phyloP scores from a whole-genome alignment of 2,797 vertebrate genomes.

The Pseudopleuronectes americanus region DNA sequence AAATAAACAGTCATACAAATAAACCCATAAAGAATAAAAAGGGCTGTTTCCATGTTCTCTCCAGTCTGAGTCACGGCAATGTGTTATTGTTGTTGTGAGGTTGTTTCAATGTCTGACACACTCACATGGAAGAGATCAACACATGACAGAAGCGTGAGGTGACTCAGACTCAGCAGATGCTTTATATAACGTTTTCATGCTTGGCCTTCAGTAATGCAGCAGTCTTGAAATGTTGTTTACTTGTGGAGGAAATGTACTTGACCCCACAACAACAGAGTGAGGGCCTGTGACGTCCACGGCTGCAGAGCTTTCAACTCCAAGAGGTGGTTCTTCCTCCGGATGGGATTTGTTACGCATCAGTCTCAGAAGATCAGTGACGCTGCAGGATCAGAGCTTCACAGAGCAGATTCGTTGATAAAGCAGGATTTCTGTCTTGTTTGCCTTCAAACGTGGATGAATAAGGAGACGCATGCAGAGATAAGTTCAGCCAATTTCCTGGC shows the following conservation, averaged over 20 bases:
- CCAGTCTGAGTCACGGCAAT: background rate
- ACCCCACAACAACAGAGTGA: slow-evolving; percentile 65
- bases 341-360: background rate
- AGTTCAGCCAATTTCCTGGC: too few relatives aligned
- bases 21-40: too few relatives aligned
- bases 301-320: slow-evolving; percentile 64
- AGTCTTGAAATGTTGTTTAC: background rate
- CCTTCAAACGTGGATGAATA: background rate
- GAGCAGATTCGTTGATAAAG: background rate
- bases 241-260: too few relatives aligned
- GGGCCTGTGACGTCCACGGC: slow-evolving; percentile 59
- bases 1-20: too few relatives aligned
- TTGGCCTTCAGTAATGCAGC: background rate
- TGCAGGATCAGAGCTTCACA: background rate
- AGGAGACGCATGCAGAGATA: background rate
- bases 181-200: background rate
- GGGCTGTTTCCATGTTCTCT: too few relatives aligned
- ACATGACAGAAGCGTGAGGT: slow-evolving; percentile 29
- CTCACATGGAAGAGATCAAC: slow-evolving; percentile 32
- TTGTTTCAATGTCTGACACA: slow-evolving; percentile 36
- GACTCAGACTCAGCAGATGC: slow-evolving; percentile 28
- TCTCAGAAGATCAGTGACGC: slow-evolving; percentile 1
- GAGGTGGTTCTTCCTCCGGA: slow-evolving; percentile 47
- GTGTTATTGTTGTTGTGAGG: slow-evolving; percentile 6
- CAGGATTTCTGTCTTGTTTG: background rate